Conservation (phyloP, 2,888 invertebrate genomes). For the Palloptera scutellata region DNA sequence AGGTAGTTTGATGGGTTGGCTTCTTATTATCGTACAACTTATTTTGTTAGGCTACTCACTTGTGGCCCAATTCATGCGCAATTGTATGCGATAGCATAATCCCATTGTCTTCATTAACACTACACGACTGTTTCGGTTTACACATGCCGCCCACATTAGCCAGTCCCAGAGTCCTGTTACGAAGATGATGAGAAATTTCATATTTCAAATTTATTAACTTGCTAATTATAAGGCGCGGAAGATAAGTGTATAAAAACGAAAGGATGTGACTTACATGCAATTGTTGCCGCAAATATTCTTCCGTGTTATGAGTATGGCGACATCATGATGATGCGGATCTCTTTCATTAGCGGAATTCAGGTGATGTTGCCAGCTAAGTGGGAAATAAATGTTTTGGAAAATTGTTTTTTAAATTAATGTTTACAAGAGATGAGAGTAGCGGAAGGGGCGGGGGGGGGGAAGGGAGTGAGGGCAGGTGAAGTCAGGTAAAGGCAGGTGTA, state of each 20-base stretch:
- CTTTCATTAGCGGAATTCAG: slow-evolving; percentile 79
- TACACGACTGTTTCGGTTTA: slow-evolving; percentile 83
- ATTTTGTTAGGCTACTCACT: slow-evolving; percentile 71
- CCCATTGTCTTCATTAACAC: slow-evolving; percentile 91
- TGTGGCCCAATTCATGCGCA: slow-evolving; percentile 91
- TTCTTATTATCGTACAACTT: background rate
- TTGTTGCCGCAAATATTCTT: slow-evolving; percentile 73
- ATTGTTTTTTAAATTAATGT: no score
- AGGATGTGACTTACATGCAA: slow-evolving; percentile 57
- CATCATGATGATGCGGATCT: slow-evolving; percentile 89
- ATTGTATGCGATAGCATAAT: slow-evolving; percentile 88
- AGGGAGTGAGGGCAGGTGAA: no score
- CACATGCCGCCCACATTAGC: slow-evolving; percentile 92
- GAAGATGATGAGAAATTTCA: slow-evolving; percentile 6
- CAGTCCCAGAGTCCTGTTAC: slow-evolving; percentile 78
- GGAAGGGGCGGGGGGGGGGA: no score
- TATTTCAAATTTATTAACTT: background rate
- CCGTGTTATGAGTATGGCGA: slow-evolving; percentile 85
- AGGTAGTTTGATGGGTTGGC: background rate
- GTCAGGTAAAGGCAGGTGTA: no score
- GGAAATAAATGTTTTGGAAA: no score
- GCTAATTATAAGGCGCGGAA: background rate
- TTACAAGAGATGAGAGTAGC: no score
- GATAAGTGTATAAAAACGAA: background rate
- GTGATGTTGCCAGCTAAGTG: slow-evolving; percentile 74